A percentile compares a stretch with the other conserved stretches of the same genome.
Evolutionary conservation across 2,888 invertebrate genomes (phyloP).

Genomic region (Gordius sp.): DNA sequence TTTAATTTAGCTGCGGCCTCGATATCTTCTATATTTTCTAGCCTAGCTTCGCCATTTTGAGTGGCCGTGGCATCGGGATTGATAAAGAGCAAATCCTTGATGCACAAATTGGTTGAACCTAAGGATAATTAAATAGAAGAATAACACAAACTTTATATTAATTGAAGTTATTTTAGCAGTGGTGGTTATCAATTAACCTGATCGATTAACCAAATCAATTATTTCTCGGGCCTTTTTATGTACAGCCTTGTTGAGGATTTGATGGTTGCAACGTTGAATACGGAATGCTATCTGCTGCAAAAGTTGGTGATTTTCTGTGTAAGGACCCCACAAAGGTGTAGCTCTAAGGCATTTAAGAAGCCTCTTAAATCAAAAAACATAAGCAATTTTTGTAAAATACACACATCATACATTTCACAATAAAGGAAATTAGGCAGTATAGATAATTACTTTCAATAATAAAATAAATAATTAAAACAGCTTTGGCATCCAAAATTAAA

Average conservation of each 20-base stretch:
- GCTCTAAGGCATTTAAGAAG: neutral
- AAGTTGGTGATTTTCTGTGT: neutral
- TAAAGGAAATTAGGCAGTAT: no score
- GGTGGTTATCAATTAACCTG: neutral
- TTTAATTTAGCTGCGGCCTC: neutral
- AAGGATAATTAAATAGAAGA: neutral
- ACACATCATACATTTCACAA: no score
- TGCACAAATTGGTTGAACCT: conserved; percentile 12
- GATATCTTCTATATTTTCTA: conserved; percentile 11
- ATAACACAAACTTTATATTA: neutral
- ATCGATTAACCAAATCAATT: neutral
- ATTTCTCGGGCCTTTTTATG: conserved; percentile 13
- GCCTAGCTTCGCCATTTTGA: neutral
- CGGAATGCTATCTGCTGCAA: conserved; percentile 2
- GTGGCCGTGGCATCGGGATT: neutral
- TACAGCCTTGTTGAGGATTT: conserved; percentile 5
- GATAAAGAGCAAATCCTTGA: conserved; percentile 3
- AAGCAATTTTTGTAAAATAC: no score
- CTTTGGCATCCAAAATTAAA: no score
- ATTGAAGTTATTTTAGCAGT: neutral
- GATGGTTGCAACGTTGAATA: conserved; percentile 13
- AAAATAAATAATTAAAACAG: no score
- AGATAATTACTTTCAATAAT: no score
- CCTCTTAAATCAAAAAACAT: no score
- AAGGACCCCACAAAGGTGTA: conserved; percentile 2